Evolutionary conservation across 2,888 invertebrate genomes (phyloP), one percentile per base, ranked within the genome.

Genomic region (Euproctis similis): DNA sequence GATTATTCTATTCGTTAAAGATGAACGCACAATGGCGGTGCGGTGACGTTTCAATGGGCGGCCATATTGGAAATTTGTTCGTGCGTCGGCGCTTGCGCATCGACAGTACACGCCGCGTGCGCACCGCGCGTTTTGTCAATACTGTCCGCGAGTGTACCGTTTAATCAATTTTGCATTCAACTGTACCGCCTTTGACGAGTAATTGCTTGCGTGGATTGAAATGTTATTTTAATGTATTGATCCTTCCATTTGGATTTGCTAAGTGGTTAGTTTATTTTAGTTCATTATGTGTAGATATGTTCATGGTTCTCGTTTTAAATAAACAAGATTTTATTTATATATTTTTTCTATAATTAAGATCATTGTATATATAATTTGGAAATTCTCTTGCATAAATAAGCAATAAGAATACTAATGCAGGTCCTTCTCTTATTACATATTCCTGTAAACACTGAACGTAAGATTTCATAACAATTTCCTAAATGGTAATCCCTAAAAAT

Each of bases 181-280:
- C 63, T 73, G 80, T 78, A 82, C 77, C 80, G 77, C 77, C 77
- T 60, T 63, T 78, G 73, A 78, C 75, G 81, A 81, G 78, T 81
- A 82, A 84, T 84, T 82, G 80, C 67, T 81, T 80, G 74, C 62
- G 58, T 40, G 67, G 69, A 77, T 77, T 78, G 77, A 78, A 77
- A 75, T 72, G 77, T 77, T 71, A 67, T 53, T 42, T 46, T 42
- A 49, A 42, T 36, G 39, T 32, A 30, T 38, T 27, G 31, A 24
- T 35, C 18, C 27, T 44, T 27, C 27, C 31, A 42, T 43, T 53
- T 30, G 36, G 31, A n/a, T 12, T 28, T 20, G 12, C 8, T 32
- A 36, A 21, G 36, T 41, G 29, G 33, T 34, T 37, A 27, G 31
- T 36, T 34, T 41, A 30, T 31, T 30, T 18, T 12, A 9, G n/a